Evolutionary conservation across 2,797 vertebrate species (phyloP).

Genomic region (Poecilia wingei): DNA sequence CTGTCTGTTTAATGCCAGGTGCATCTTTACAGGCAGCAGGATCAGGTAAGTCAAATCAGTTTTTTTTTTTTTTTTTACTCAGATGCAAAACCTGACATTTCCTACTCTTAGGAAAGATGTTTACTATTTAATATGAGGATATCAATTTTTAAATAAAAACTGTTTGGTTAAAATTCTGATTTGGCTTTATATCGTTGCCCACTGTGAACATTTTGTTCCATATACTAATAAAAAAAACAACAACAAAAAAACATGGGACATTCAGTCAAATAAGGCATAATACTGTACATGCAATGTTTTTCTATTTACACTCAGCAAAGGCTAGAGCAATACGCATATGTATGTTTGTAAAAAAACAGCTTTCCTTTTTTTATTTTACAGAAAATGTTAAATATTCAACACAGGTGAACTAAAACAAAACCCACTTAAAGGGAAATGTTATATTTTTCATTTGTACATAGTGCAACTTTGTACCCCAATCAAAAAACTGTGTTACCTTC

Average conservation of each 20-base stretch:
- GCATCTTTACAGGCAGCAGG: constrained; percentile 85
- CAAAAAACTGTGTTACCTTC: too few relatives aligned
- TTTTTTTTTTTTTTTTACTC: constrained; percentile 45
- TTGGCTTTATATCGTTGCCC: constrained; percentile 8
- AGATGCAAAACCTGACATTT: constrained; percentile 75
- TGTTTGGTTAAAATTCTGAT: background rate
- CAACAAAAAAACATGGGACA: constrained; percentile 13
- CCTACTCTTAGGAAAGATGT: constrained; percentile 45
- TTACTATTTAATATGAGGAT: constrained; percentile 53
- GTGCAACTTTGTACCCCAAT: too few relatives aligned
- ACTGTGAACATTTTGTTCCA: constrained; percentile 11
- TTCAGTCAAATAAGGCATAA: constrained; percentile 29
- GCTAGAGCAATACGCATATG: constrained; percentile 22
- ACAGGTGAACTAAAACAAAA: background rate
- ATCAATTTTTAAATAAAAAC: constrained; percentile 11
- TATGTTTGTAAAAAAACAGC: constrained; percentile 17
- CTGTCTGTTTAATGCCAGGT: constrained; percentile 87
- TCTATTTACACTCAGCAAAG: constrained; percentile 19
- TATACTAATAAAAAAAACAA: constrained; percentile 14
- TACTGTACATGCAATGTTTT: constrained; percentile 6
- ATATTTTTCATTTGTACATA: too few relatives aligned
- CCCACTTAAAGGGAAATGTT: background rate
- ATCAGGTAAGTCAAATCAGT: constrained; percentile 72
- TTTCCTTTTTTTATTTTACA: constrained; percentile 4
- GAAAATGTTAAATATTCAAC: background rate